Base-by-base conservation (phyloP, 2,888 invertebrate genomes). In the Drosophila testacea region DNA sequence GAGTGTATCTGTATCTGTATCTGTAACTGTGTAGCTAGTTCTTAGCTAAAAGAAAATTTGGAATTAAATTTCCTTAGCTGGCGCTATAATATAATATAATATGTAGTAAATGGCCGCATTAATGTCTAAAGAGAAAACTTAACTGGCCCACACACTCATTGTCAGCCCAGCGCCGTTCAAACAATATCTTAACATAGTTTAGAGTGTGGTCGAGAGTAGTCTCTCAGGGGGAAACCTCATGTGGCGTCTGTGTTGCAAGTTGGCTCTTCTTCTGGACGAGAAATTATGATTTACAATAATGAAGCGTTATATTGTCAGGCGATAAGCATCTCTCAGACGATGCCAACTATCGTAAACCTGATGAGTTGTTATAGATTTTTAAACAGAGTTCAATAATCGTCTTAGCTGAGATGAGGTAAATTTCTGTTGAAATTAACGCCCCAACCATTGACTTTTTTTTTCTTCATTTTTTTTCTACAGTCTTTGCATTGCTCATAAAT, bases 351-450 rank as follows among this genome's bases (percentile, higher is more conserved):
- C 88, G 68, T 85, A 85, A 85, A 85, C 66, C 80, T 85, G 85
- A 85, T 85, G 85, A 85, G 88, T 85, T 85, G 89, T 85, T 85
- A 85, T 85, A 85, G 89, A 80, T 89, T 84, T 89, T 89, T 85
- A 89, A 85, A 82, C 69, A 76, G 77, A 72, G 71, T 63, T 69
- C 81, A 73, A 88, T 88, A 83, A 73, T 76, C 86, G 67, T 79
- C 86, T 63, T 81, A 74, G 68, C 66, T 69, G n/a, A 27, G 55
- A 47, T 67, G 59, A 55, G 36, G 69, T 73, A 46, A 62, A 67
- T 74, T 78, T 81, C 71, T 67, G 59, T 44, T 48, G 78, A 77
- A 81, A 71, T 81, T 81, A 81, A 79, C 75, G 74, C 78, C 68
- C 61, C 72, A 44, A 56, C 51, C 52, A 32, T 51, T 38, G 46